Evolutionary conservation across 2,888 invertebrate genomes (phyloP).

Genomic region (Andrena minutula): DNA sequence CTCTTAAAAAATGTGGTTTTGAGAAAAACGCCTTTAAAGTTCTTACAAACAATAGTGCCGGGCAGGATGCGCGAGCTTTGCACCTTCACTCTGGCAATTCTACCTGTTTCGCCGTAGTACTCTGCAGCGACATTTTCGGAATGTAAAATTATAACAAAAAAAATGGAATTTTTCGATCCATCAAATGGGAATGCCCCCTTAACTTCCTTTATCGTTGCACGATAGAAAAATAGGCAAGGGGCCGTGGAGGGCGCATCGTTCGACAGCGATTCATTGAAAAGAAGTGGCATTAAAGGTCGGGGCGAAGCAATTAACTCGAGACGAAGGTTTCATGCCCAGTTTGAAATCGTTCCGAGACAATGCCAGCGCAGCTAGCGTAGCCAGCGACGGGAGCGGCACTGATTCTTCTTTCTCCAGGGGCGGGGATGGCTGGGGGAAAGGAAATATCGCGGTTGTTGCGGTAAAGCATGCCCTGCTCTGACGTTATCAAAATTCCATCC

Average conservation of each 20-base stretch:
- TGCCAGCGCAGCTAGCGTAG: background rate
- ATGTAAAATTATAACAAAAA: no score
- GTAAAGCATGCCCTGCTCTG: slow-evolving; percentile 66
- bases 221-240: background rate
- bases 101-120: no score
- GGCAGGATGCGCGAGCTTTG: no score
- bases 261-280: slow-evolving; percentile 2
- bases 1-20: no score
- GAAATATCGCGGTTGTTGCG: slow-evolving; percentile 69
- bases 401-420: slow-evolving; percentile 25
- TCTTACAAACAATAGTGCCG: no score
- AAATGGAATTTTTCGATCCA: no score
- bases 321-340: slow-evolving; percentile 1
- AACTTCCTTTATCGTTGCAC: background rate
- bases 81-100: no score
- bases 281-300: background rate
- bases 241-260: background rate
- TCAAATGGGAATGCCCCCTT: no score
- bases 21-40: no score
- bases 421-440: slow-evolving; percentile 46
- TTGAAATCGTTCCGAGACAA: slow-evolving; percentile 14
- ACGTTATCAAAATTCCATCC: slow-evolving; percentile 76
- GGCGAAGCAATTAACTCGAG: background rate
- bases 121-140: no score
- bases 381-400: background rate